Conservation (phyloP, 2,113 vertebrate genomes). For the Peromyscus californicus region DNA sequence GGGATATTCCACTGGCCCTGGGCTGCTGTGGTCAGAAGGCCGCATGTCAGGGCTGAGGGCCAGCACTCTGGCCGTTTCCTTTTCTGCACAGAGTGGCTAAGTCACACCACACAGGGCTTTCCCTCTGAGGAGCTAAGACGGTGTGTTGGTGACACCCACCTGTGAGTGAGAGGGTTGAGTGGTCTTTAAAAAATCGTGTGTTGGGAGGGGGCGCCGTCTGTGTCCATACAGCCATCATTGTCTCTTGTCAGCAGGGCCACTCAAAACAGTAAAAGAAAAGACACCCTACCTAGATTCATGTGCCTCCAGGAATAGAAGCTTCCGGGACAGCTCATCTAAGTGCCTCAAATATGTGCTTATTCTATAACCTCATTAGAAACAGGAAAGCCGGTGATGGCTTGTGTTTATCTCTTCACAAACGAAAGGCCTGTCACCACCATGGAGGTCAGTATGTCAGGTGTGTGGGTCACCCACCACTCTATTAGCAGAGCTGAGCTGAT, state of each 20-base stretch:
- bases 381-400: neutral
- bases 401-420: neutral
- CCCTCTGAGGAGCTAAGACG: neutral
- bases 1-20: neutral
- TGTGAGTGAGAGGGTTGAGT: neutral
- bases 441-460: neutral
- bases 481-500: neutral
- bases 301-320: neutral
- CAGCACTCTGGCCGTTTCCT: neutral
- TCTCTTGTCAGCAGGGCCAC: neutral
- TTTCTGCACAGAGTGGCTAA: neutral
- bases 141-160: neutral
- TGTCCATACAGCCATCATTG: neutral
- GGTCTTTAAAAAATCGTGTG: neutral
- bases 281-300: neutral
- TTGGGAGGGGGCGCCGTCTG: fast-evolving
- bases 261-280: neutral
- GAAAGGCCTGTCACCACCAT: neutral
- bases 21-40: neutral
- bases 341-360: neutral
- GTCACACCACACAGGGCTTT: neutral
- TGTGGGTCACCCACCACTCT: neutral
- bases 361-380: neutral
- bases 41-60: too few relatives aligned
- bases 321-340: neutral